A percentile compares a stretch with the other conserved stretches of the same genome.
These are phyloP conservation scores for Cheilosia impressa DNA, from an alignment of 2,888 invertebrate genomes.

Conservation along the genomic window DNA sequence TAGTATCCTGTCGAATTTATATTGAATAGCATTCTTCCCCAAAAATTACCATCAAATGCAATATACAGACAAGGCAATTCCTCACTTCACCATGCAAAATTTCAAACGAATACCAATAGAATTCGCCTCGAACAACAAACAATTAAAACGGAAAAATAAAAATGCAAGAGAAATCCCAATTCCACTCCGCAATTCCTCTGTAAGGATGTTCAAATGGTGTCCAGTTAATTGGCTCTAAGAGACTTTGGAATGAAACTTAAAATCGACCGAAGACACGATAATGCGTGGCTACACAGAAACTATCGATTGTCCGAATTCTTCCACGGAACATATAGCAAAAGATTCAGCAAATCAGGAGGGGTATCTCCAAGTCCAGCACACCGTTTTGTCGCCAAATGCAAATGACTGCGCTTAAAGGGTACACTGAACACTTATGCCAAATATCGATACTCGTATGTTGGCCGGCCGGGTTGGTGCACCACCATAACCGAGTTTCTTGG, in stretches of 20 bases:
- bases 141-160: too few relatives aligned
- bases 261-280: constrained; percentile 51
- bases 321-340: constrained; percentile 13
- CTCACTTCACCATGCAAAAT: too few relatives aligned
- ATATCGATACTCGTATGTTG: constrained; percentile 62
- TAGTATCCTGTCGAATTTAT: too few relatives aligned
- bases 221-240: constrained; percentile 69
- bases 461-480: constrained; percentile 50
- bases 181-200: constrained; percentile 9
- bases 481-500: constrained; percentile 23
- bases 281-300: constrained; percentile 44
- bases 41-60: too few relatives aligned
- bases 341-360: neutral
- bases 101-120: too few relatives aligned
- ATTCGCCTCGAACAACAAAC: too few relatives aligned
- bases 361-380: constrained; percentile 47
- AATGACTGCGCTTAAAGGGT: constrained; percentile 68
- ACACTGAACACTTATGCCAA: constrained; percentile 69
- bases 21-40: too few relatives aligned
- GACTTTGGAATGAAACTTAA: constrained; percentile 48
- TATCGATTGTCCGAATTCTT: constrained; percentile 28
- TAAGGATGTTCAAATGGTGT: constrained; percentile 64
- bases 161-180: constrained; percentile 1
- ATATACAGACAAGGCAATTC: too few relatives aligned
- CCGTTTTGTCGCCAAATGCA: constrained; percentile 72